phyloP scores from a whole-genome alignment of 2,888 invertebrate genomes.

The Melinaea menophilus region DNA sequence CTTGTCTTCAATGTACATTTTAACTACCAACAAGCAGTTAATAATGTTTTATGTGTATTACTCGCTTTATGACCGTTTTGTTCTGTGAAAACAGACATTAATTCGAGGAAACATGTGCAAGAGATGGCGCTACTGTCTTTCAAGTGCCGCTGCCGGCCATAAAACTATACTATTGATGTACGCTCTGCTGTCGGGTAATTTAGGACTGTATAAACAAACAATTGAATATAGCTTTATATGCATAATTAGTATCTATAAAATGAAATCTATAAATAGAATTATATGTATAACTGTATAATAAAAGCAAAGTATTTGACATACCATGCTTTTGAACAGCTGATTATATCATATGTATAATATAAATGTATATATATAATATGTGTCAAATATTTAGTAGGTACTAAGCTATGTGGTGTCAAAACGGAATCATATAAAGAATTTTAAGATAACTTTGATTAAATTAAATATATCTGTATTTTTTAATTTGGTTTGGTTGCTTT shows the following conservation, averaged over 20 bases:
- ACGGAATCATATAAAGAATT: too few relatives aligned
- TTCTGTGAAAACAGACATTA: constrained; percentile 76
- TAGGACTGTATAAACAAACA: constrained; percentile 65
- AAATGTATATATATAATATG: too few relatives aligned
- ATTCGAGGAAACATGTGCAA: constrained; percentile 76
- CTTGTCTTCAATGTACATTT: constrained; percentile 31
- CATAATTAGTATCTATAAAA: neutral
- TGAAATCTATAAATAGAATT: too few relatives aligned
- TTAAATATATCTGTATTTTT: too few relatives aligned
- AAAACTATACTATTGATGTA: constrained; percentile 68
- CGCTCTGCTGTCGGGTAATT: constrained; percentile 62
- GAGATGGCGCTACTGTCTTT: constrained; percentile 69
- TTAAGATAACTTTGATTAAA: too few relatives aligned
- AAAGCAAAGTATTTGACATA: too few relatives aligned
- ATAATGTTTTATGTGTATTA: constrained; percentile 68
- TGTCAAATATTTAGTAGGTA: too few relatives aligned
- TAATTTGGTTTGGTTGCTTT: too few relatives aligned
- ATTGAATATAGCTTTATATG: constrained; percentile 57
- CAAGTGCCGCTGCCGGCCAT: constrained; percentile 59
- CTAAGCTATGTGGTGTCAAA: too few relatives aligned
- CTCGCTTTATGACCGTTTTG: constrained; percentile 69
- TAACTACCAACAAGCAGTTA: constrained; percentile 67
- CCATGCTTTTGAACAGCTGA: too few relatives aligned
- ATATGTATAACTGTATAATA: too few relatives aligned
- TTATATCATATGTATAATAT: too few relatives aligned